phyloP scores from a whole-genome alignment of 2,888 invertebrate species.

The Cantharis flavilabris region DNA sequence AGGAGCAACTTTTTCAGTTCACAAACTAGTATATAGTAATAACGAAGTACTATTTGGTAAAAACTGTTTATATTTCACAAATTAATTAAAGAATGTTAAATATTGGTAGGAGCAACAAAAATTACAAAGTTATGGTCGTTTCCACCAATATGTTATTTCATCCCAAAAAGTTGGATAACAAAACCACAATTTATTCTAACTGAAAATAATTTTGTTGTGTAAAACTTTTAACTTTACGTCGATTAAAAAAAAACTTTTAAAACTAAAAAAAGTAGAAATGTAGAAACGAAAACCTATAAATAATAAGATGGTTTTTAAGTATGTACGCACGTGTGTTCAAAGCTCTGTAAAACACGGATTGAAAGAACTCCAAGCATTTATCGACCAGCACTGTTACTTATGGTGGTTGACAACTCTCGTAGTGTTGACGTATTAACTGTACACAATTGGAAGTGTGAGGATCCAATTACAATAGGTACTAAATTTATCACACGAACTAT shows the following conservation, averaged over 20 bases:
- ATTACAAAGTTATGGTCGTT: background rate
- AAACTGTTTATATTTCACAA: too few relatives aligned
- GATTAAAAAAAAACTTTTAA: background rate
- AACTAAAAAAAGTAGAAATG: background rate
- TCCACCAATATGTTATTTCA: background rate
- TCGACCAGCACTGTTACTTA: background rate
- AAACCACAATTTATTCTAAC: background rate
- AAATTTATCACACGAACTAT: background rate
- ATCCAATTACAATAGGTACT: background rate
- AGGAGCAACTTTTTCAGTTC: too few relatives aligned
- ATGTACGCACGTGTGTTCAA: background rate
- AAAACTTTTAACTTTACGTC: background rate
- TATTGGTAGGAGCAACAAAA: background rate
- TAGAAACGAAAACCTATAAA: background rate
- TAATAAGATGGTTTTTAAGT: background rate
- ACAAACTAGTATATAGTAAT: too few relatives aligned
- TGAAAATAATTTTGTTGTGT: background rate
- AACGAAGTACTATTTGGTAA: too few relatives aligned
- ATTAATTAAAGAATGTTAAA: too few relatives aligned
- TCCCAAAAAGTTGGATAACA: background rate
- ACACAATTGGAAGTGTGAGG: background rate
- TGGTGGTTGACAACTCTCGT: background rate
- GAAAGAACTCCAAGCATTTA: background rate
- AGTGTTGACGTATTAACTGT: background rate
- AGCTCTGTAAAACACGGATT: background rate